Evolutionary conservation across 2,888 invertebrate species (phyloP).

Genomic region (Anagyrus pseudococci): DNA sequence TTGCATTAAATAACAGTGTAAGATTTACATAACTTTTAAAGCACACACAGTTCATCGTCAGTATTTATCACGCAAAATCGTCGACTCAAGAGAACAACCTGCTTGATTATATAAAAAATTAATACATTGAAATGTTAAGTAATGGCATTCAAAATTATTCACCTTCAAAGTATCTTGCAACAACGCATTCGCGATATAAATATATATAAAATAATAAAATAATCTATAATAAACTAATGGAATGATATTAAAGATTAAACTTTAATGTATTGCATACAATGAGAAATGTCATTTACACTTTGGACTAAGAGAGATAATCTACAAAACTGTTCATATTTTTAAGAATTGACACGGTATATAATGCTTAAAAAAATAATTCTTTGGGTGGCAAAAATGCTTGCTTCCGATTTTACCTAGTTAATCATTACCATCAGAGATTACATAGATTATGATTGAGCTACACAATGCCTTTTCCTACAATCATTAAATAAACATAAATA

Average conservation of each 20-base stretch:
- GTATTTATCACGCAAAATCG: neutral
- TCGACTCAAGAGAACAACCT: neutral
- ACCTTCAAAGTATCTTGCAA: neutral
- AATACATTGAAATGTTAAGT: constrained; percentile 11
- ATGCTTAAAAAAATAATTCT: constrained; percentile 41
- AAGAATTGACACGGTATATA: constrained; percentile 35
- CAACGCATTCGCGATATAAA: constrained; percentile 21
- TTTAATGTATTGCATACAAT: constrained; percentile 27
- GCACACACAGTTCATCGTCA: neutral
- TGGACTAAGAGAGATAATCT: constrained; percentile 31
- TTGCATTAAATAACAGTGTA: neutral
- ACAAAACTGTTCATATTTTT: constrained; percentile 31
- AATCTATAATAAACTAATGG: constrained; percentile 31
- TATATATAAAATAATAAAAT: constrained; percentile 35
- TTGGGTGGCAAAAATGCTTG: constrained; percentile 38
- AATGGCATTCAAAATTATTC: neutral
- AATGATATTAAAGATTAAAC: constrained; percentile 34
- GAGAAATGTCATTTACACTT: constrained; percentile 35
- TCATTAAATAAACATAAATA: constrained; percentile 33
- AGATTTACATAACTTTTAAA: neutral
- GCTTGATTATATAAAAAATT: neutral
- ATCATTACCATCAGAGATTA: constrained; percentile 25
- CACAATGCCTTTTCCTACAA: constrained; percentile 16
- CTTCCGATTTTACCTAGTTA: constrained; percentile 33
- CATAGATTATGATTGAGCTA: constrained; percentile 24